Evolutionary conservation across 1,140 invertebrate species (phyloP).

Genomic region (Hesperophylax magnus): DNA sequence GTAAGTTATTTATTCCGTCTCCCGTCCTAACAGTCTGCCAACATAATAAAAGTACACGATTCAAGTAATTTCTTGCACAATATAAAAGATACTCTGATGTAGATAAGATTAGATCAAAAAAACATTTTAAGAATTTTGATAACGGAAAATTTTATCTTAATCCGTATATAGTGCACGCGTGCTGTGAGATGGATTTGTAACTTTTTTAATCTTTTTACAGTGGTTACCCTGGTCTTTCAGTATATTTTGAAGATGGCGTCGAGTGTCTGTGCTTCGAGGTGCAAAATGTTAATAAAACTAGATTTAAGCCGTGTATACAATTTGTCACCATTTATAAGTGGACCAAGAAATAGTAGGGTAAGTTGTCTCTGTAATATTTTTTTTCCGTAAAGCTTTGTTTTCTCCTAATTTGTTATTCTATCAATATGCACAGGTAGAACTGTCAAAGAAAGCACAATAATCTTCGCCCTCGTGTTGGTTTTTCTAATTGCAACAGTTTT

Average conservation of each 20-base stretch:
- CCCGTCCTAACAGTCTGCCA: too few relatives aligned
- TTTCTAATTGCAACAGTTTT: too few relatives aligned
- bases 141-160: too few relatives aligned
- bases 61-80: too few relatives aligned
- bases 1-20: neutral
- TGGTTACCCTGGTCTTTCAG: slow-evolving; percentile 58
- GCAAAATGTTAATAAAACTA: slow-evolving; percentile 70
- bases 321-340: slow-evolving; percentile 68
- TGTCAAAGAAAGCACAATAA: slow-evolving; percentile 16
- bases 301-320: slow-evolving; percentile 71
- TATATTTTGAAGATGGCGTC: slow-evolving; percentile 68
- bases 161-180: too few relatives aligned
- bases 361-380: slow-evolving; percentile 56
- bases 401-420: slow-evolving; percentile 1
- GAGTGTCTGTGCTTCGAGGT: slow-evolving; percentile 69
- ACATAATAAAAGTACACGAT: too few relatives aligned
- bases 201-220: slow-evolving; percentile 56
- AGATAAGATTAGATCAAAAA: too few relatives aligned
- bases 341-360: slow-evolving; percentile 68
- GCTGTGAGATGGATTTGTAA: too few relatives aligned
- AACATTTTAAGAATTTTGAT: too few relatives aligned
- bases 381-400: neutral
- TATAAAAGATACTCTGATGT: too few relatives aligned
- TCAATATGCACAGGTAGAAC: slow-evolving; percentile 13
- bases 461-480: slow-evolving; percentile 24